Conservation (phyloP, 2,888 invertebrate genomes). For the Tetragonisca angustula region DNA sequence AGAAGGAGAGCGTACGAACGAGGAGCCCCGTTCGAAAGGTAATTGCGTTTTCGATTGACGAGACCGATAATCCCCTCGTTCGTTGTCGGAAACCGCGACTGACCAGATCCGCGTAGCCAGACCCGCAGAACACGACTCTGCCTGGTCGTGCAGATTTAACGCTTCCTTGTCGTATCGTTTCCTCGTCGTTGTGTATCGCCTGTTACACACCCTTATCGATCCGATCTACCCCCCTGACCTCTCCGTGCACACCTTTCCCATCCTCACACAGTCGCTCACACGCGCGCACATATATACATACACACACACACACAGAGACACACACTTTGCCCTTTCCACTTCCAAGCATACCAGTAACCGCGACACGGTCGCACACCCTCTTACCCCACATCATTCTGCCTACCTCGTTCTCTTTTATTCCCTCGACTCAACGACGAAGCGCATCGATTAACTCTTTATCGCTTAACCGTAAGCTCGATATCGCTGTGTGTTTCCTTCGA, state of each 20-base stretch:
- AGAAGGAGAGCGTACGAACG: not conserved
- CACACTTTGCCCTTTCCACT: not conserved
- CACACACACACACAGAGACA: not conserved
- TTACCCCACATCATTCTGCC: not conserved
- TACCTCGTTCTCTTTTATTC: not conserved
- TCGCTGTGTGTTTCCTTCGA: slow-evolving; percentile 61
- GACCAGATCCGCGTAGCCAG: not conserved
- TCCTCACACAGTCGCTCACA: not conserved
- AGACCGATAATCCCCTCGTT: not conserved
- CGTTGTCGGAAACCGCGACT: not conserved
- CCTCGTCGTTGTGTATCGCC: slow-evolving; percentile 41
- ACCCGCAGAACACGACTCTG: not conserved
- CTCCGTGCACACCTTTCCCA: not conserved
- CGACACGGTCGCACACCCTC: not conserved
- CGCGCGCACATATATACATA: not conserved
- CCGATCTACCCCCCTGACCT: not conserved
- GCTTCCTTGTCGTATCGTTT: slow-evolving; percentile 44
- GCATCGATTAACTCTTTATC: slow-evolving; percentile 58
- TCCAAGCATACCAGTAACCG: not conserved
- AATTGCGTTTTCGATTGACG: not conserved
- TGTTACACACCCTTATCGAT: slow-evolving; percentile 11
- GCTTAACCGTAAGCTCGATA: slow-evolving; percentile 61
- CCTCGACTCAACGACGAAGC: slow-evolving; percentile 18
- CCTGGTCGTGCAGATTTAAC: slow-evolving; percentile 2
- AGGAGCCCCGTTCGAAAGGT: not conserved